Base-by-base conservation (phyloP, 2,797 vertebrate species). In the Parambassis ranga region DNA sequence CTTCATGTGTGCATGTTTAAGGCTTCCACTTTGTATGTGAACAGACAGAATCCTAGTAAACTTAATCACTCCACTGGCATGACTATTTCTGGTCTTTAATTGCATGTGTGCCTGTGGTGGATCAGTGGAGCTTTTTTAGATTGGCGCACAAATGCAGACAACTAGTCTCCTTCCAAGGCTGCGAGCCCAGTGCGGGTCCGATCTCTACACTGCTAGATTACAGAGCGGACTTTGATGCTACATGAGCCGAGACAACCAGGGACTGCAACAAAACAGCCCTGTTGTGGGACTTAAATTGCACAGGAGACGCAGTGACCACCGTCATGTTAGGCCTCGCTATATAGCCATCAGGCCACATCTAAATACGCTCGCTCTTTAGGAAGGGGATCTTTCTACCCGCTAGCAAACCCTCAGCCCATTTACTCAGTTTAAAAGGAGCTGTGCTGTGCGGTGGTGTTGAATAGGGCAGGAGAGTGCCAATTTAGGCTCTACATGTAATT, bases 111-210 rank as follows among this genome's bases (percentile, higher is more conserved):
- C 59, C 59, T 86, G 77, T 68, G 65, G 81, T 68, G 51, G 68
- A 82, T 84, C 73, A 80, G 50, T 61, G 49, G 79, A 77, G 14
- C 15, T 16, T 79, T 83, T 78, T 77, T 43, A 63, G 53, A 75
- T 83, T 86, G 85, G 82, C 75, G 70, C 67, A 51, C 38, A 39
- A 7, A 75, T 66, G 77, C 80, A 86, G 86, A 88, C 82, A 80
- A 66, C 75, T 73, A 62, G 84, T 87, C 86, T 87, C 84, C 85
- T 69, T 81, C 72, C 78, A 73, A 80, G 81, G 82, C 86, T 83
- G 42, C 51, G 18, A 67, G 69, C 77, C 82, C 77, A 81, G 65
- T 65, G 65, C 30, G 35, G 71, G 79, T 76, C 83, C 72, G 46
- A 63, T 64, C 64, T 78, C 51, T 51, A n/a, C 62, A 57, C 51